Evolutionary conservation across 2,888 invertebrate genomes (phyloP).

Genomic region (Linnaemya vulpina): DNA sequence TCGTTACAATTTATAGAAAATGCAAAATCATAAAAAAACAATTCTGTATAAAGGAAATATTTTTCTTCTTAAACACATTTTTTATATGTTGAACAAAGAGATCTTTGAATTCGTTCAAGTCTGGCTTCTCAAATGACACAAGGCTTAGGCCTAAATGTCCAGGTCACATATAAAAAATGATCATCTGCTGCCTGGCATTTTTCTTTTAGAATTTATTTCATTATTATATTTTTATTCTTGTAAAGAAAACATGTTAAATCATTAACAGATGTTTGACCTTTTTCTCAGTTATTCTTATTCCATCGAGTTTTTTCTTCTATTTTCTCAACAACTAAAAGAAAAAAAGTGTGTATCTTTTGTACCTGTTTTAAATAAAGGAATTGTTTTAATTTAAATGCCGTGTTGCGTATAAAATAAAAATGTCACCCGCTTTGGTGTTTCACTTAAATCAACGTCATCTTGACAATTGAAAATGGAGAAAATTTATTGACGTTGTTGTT

Average conservation of each 20-base stretch:
- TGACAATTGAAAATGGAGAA: conserved; percentile 59
- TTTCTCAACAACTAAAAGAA: neutral
- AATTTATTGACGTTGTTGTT: conserved; percentile 34
- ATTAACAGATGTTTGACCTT: conserved; percentile 63
- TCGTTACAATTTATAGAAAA: neutral
- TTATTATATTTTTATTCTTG: too few relatives aligned
- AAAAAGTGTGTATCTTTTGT: conserved; percentile 1
- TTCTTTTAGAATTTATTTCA: neutral
- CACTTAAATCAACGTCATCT: conserved; percentile 78
- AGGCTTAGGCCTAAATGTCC: neutral
- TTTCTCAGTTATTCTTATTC: neutral
- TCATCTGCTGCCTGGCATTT: neutral
- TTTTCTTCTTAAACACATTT: conserved; percentile 7
- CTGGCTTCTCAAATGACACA: conserved; percentile 20
- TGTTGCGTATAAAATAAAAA: conserved; percentile 59
- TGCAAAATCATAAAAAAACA: conserved; percentile 20
- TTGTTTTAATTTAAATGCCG: conserved; percentile 39
- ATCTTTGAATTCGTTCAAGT: neutral
- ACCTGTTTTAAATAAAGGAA: conserved; percentile 36
- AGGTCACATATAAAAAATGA: conserved; percentile 17
- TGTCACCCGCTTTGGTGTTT: conserved; percentile 77
- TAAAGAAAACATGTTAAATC: conserved; percentile 33
- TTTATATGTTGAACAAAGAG: neutral
- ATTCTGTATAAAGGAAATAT: conserved; percentile 17
- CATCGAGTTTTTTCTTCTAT: conserved; percentile 18